These are phyloP conservation scores for Drosophila paranaensis DNA, from an alignment of 2,888 invertebrate species.

Conservation along the genomic window DNA sequence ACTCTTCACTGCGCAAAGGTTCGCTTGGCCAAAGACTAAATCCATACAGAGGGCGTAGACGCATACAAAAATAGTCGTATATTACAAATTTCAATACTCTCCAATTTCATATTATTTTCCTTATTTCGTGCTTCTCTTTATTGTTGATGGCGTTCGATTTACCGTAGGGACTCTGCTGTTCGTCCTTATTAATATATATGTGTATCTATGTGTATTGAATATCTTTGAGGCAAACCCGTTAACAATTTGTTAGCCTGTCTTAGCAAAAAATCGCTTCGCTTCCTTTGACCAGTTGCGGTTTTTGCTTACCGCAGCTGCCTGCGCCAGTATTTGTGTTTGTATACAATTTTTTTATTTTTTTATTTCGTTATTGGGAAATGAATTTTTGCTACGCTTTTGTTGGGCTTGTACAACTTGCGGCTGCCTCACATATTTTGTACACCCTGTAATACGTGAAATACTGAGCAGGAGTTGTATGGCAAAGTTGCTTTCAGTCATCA, in stretches of 20 bases:
- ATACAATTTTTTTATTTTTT: slow-evolving; percentile 22
- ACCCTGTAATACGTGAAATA: slow-evolving; percentile 6
- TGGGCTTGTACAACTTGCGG: slow-evolving; percentile 61
- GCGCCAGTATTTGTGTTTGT: slow-evolving; percentile 16
- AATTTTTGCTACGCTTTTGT: slow-evolving; percentile 49
- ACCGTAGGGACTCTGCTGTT: not conserved
- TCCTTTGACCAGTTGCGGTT: slow-evolving; percentile 50
- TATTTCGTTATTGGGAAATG: slow-evolving; percentile 60
- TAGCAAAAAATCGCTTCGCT: slow-evolving; percentile 24
- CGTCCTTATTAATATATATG: slow-evolving; percentile 14
- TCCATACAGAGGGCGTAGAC: not conserved
- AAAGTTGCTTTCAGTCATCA: not conserved
- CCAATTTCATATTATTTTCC: not conserved
- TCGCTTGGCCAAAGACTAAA: not conserved
- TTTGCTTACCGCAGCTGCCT: slow-evolving; percentile 44
- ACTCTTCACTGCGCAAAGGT: not conserved
- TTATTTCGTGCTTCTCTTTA: not conserved
- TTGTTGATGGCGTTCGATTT: not conserved
- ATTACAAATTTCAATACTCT: not conserved
- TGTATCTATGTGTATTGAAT: slow-evolving; percentile 10
- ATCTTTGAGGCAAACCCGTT: slow-evolving; percentile 19
- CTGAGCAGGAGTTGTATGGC: not conserved
- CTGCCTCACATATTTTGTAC: slow-evolving; percentile 28
- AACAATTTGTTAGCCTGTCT: slow-evolving; percentile 27
- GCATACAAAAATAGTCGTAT: not conserved